These are phyloP conservation scores for Ophion ventricosus DNA, from an alignment of 2,888 invertebrate genomes.

Conservation along the genomic window DNA sequence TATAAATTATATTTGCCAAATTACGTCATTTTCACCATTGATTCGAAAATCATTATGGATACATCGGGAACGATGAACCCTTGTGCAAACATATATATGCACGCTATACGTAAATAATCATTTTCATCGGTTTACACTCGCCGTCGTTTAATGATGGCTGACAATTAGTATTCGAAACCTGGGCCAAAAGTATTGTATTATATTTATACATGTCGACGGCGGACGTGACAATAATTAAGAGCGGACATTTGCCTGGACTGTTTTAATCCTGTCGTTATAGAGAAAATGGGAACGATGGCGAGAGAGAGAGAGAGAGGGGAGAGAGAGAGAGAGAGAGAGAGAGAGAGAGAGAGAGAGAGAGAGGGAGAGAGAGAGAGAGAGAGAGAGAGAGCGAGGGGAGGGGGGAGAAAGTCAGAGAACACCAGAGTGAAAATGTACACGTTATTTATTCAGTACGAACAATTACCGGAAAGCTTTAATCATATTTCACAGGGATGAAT, in stretches of 20 bases:
- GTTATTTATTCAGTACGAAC: slow-evolving; percentile 72
- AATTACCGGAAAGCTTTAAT: slow-evolving; percentile 74
- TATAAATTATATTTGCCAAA: slow-evolving; percentile 59
- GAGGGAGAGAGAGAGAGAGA: slow-evolving; percentile 3
- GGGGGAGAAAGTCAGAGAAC: slow-evolving; percentile 13
- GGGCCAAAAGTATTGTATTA: slow-evolving; percentile 1
- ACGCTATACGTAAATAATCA: slow-evolving; percentile 56
- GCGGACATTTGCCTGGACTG: slow-evolving; percentile 68
- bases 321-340: background rate
- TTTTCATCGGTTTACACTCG: slow-evolving; percentile 51
- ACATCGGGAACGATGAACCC: slow-evolving; percentile 9
- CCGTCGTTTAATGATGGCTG: slow-evolving; percentile 54
- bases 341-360: background rate
- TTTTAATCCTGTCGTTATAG: slow-evolving; percentile 75
- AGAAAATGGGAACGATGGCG: slow-evolving; percentile 65
- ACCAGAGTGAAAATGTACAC: slow-evolving; percentile 56
- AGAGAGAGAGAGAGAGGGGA: background rate
- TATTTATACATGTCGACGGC: slow-evolving; percentile 26
- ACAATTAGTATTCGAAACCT: slow-evolving; percentile 55
- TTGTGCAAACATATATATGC: background rate
- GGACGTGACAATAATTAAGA: slow-evolving; percentile 69
- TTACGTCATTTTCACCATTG: slow-evolving; percentile 54
- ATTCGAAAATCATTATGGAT: slow-evolving; percentile 59
- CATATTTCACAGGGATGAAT: slow-evolving; percentile 71
- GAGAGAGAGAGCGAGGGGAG: background rate